Percentiles rank a stretch among this genome's conserved stretches.
Conservation (phyloP, 2,113 vertebrate species). For the Pachypanchax playfairii region DNA sequence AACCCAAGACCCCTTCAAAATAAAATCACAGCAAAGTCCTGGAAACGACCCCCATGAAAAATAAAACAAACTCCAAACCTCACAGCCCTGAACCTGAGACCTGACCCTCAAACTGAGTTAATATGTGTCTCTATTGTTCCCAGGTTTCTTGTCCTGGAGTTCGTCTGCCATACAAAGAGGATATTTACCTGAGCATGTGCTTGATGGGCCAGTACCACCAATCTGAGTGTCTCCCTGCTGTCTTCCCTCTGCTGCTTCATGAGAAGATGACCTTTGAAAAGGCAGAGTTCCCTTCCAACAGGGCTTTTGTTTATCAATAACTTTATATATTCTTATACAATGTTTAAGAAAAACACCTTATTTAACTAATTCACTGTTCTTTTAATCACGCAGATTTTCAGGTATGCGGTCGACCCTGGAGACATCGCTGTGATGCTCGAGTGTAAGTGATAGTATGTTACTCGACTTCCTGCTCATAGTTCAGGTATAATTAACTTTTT, state of each 20-base stretch:
- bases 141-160: slow-evolving; percentile 82
- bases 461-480: no score
- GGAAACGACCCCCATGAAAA: no score
- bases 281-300: slow-evolving; percentile 57
- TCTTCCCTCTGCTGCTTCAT: slow-evolving; percentile 80
- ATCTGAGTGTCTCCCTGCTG: slow-evolving; percentile 70
- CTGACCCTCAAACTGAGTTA: no score
- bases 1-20: no score
- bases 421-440: slow-evolving; percentile 80
- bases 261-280: slow-evolving; percentile 85
- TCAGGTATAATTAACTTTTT: no score
- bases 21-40: no score
- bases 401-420: slow-evolving; percentile 78
- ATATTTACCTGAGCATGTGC: slow-evolving; percentile 78
- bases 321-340: not conserved
- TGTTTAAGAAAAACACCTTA: not conserved
- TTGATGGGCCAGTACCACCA: slow-evolving; percentile 78
- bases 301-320: no score
- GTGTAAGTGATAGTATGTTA: slow-evolving; percentile 61
- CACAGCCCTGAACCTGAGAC: no score
- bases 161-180: slow-evolving; percentile 78
- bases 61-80: no score
- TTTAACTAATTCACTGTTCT: not conserved
- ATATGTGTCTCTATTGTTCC: not conserved
- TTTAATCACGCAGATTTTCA: slow-evolving; percentile 75